Base-by-base conservation (phyloP, 2,797 vertebrate genomes). In the Xenopus petersii region DNA sequence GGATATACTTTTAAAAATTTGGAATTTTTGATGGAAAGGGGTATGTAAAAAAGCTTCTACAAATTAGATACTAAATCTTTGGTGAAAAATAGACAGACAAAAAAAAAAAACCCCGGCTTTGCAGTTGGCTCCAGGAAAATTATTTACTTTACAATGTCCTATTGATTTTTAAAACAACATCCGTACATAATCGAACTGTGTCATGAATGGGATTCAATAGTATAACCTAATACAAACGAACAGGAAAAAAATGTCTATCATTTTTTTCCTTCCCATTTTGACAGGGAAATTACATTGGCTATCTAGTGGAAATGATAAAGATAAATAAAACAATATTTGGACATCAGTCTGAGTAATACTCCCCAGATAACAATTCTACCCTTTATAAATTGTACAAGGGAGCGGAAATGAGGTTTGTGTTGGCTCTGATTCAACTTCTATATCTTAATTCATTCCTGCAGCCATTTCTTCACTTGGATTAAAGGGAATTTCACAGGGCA, bases 381-480 rank as follows among this genome's bases (percentile, higher is more conserved):
- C 79, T 80, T 79, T 63, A 75, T 46, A 58, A 66, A 78, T 65
- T 61, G 54, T 36, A 58, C 0, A 76, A 2, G 62, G 75, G 76
- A 81, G 73, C 62, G 79, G 79, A 81, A 5, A 67, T 73, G 65
- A 59, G 61, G 54, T 64, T 76, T 80, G 74, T 65, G 51, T 59
- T 67, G 81, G 80, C 69, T 62, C 21, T 0, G 17, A 75, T 67
- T 68, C 75, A 58, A 63, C 48, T 10, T 7, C 70, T 77, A 81
- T 77, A 70, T 10, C 36, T 64, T 42, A 42, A 67, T 67, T 66
- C 12, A 12, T 69, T 72, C 64, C 72, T 83, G 82, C 16, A 83
- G 48, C 71, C 70, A 56, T 67, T 42, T 54, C 48, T 24, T 7
- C 51, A 16, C 2, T 4, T 70, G 26, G 26, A 17, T 33, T 54